These are phyloP conservation scores for Australoheros facetus DNA, from an alignment of 2,797 vertebrate genomes.

Conservation along the genomic window DNA sequence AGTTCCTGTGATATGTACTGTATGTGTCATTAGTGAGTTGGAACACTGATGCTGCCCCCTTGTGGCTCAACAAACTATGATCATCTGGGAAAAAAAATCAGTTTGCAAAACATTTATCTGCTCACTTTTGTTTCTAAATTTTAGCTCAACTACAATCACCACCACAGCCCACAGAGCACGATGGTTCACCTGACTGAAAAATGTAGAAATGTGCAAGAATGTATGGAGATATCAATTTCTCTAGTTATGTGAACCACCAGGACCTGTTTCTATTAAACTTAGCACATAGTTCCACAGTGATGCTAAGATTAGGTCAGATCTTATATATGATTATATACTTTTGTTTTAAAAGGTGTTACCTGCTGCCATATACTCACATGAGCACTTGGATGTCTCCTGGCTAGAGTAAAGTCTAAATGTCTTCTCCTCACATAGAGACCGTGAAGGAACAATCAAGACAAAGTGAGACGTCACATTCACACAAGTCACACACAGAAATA, in stretches of 20 bases:
- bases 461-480: constrained; percentile 21
- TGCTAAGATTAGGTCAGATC: neutral
- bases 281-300: neutral
- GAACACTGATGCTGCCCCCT: constrained; percentile 5
- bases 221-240: neutral
- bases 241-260: neutral
- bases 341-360: neutral
- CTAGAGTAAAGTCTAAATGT: constrained; percentile 3
- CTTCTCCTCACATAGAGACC: neutral
- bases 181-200: too few species aligned
- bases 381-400: neutral
- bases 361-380: neutral
- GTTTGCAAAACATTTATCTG: too few species aligned
- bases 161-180: too few species aligned
- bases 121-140: too few species aligned
- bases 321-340: neutral
- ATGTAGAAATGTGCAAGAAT: too few species aligned
- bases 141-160: too few species aligned
- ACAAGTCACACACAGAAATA: neutral
- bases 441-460: neutral
- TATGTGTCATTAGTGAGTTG: neutral
- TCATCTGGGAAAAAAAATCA: too few species aligned
- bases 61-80: neutral
- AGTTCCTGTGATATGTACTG: neutral
- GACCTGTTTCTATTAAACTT: neutral